phyloP scores from a whole-genome alignment of 2,113 vertebrate species.

The Thermophis baileyi region DNA sequence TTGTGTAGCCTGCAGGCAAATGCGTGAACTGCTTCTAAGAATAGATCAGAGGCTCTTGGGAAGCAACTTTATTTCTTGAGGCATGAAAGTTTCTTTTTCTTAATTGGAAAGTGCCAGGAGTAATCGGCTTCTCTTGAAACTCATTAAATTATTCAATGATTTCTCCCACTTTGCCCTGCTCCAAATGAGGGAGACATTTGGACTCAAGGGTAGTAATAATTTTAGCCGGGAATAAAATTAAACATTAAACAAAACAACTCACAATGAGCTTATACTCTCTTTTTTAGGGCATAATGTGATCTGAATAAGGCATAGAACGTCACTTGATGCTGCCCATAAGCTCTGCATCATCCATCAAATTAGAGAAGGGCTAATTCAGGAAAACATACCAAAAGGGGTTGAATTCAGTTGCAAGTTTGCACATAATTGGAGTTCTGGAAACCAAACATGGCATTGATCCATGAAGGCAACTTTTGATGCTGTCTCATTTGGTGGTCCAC shows the following conservation, averaged over 20 bases:
- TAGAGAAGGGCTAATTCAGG: background rate
- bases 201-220: slow-evolving; percentile 20
- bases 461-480: background rate
- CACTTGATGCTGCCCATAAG: background rate
- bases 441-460: background rate
- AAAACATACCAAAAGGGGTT: background rate
- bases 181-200: slow-evolving; percentile 28
- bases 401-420: background rate
- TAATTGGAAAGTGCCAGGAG: slow-evolving; percentile 62
- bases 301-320: background rate
- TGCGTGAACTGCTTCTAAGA: slow-evolving; percentile 47
- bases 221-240: slow-evolving; percentile 21
- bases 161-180: slow-evolving; percentile 15
- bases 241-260: background rate
- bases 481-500: background rate
- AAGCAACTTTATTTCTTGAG: slow-evolving; percentile 43
- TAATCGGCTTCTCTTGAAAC: slow-evolving; percentile 60
- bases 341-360: slow-evolving; percentile 2
- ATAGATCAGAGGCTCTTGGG: slow-evolving; percentile 40
- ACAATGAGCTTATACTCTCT: background rate
- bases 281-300: background rate
- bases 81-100: background rate
- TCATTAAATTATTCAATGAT: slow-evolving; percentile 47
- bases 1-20: slow-evolving; percentile 52
- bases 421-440: background rate